Evolutionary conservation across 2,797 vertebrate genomes (phyloP).

Genomic region (Phataginus tricuspis): DNA sequence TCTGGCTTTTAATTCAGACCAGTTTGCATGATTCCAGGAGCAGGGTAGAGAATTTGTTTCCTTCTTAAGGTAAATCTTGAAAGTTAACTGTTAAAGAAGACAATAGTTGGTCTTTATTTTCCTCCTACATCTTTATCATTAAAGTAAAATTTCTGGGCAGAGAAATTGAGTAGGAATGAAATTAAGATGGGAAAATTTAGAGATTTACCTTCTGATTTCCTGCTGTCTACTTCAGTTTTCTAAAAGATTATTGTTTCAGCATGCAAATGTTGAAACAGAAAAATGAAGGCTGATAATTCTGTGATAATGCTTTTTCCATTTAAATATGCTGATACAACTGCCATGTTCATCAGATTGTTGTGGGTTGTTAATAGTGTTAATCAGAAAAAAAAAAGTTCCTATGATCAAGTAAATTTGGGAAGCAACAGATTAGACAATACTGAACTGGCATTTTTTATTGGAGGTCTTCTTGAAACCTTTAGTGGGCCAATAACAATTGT

Average conservation of each 20-base stretch:
- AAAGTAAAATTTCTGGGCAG: slow-evolving; percentile 34
- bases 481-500: not conserved
- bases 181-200: slow-evolving; percentile 7
- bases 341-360: not conserved
- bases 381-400: slow-evolving; percentile 17
- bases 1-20: not conserved
- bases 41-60: not conserved
- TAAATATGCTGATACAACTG: not conserved
- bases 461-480: not conserved
- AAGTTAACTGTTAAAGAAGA: slow-evolving; percentile 34
- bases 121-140: not conserved
- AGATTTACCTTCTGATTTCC: slow-evolving; percentile 14
- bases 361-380: not conserved
- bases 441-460: not conserved
- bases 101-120: slow-evolving; percentile 12
- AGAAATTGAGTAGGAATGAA: slow-evolving; percentile 33
- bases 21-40: slow-evolving; percentile 23
- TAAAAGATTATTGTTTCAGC: slow-evolving; percentile 35
- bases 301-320: slow-evolving; percentile 10
- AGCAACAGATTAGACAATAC: not conserved
- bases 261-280: not conserved
- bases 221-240: not conserved
- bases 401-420: slow-evolving; percentile 17
- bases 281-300: not conserved
- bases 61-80: not conserved